phyloP scores from a whole-genome alignment of 2,797 vertebrate species.

The Gallirallus australis region DNA sequence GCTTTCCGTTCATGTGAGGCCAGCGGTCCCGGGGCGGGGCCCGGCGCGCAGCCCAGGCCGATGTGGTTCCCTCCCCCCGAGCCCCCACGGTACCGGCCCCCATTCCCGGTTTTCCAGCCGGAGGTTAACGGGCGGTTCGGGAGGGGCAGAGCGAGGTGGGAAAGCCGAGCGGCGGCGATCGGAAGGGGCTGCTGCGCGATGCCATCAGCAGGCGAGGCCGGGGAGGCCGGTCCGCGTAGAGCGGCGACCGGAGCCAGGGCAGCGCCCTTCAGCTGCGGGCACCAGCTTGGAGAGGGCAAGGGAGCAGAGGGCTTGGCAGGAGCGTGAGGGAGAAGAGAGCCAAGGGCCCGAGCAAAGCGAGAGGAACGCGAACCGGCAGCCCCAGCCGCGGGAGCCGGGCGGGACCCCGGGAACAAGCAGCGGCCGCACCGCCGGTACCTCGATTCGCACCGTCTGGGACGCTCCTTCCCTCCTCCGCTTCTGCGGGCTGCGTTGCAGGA shows the following conservation, averaged over 20 bases:
- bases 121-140: not conserved
- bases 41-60: not conserved
- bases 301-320: not conserved
- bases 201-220: too few relatives aligned
- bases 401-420: too few relatives aligned
- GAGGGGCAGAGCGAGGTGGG: not conserved
- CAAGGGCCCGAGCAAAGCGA: rapidly evolving
- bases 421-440: not conserved
- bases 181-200: not conserved
- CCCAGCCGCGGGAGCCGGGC: not conserved
- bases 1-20: not conserved
- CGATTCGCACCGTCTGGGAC: rapidly evolving
- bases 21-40: not conserved
- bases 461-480: not conserved
- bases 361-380: not conserved
- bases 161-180: not conserved
- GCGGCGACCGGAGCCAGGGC: not conserved
- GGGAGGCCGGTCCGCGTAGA: not conserved
- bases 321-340: not conserved
- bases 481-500: not conserved
- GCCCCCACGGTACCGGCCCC: too few relatives aligned
- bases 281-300: not conserved
- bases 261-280: not conserved
- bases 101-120: not conserved
- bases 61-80: too few relatives aligned